Base-by-base conservation (phyloP, 2,888 invertebrate species). In the Pammene fasciana region DNA sequence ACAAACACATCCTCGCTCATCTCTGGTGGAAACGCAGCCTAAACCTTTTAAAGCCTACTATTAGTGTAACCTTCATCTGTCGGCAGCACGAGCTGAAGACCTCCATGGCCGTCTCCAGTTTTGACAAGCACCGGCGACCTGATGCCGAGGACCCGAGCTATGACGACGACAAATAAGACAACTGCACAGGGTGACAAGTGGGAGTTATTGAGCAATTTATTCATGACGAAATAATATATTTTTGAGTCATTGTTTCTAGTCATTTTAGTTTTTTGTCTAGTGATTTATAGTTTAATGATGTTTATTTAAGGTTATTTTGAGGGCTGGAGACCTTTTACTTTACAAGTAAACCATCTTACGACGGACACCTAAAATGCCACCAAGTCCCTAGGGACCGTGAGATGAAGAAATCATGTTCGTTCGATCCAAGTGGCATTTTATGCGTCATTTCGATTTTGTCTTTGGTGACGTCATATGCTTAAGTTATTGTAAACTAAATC, bases 1-100 rank as follows among this genome's bases (percentile, higher is more conserved):
- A n/a, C n/a, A n/a, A n/a, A n/a, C n/a, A n/a, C n/a, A n/a, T n/a
- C n/a, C n/a, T n/a, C n/a, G n/a, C n/a, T n/a, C n/a, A n/a, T n/a
- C n/a, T n/a, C n/a, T n/a, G n/a, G n/a, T n/a, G n/a, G n/a, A n/a
- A n/a, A n/a, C n/a, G 9, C 9, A 38, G 4, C 0, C 6, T 9
- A 38, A 38, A 9, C 7, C 7, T 48, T 9, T 14, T 14, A 0
- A 16, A 11, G 5, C 26, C 54, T 16, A 18, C 48, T 48, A 67
- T 11, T 52, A 14, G 26, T 18, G 10, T 34, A 11, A 41, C n/a
- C 8, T 55, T 65, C 43, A 70, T 60, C 71, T 85, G 74, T 82
- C 79, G 75, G 68, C 82, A 92, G 92, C 89, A 89, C 82, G 90
- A 91, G 74, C 68, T 92, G 72, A 87, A 87, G 73, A 83, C 87